Evolutionary conservation across 1,140 invertebrate species (phyloP), one percentile per base, ranked within the genome.

Genomic region (Ctenoplectra terminalis): DNA sequence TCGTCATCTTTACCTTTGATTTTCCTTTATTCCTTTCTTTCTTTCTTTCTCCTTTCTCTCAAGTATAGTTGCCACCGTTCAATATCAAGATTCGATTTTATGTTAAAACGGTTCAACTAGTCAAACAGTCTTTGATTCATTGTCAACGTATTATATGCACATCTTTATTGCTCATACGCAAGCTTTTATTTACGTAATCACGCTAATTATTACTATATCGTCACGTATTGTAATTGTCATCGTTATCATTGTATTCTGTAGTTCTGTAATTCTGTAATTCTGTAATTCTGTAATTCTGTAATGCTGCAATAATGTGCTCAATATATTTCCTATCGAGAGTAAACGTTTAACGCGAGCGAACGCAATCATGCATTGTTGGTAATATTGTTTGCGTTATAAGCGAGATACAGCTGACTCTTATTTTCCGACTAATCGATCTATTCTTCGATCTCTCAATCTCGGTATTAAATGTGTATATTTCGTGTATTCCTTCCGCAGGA

Each of bases 401-500:
- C 50, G 4, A 4, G 5, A 52, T 0, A 23, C 3, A 5, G 7
- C 17, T 23, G 20, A 6, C 11, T 52, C 6, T 9, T 2, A 3
- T 48, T 29, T 17, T 43, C 40, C 26, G 26, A 58, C n/a, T 58
- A 29, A 58, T 58, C n/a, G 29, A 26, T 26, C 54, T 26, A 23
- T 58, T 58, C 0, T 58, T 58, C 8, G 26, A 58, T 58, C 54
- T 40, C 40, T 40, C 9, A 11, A 20, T 37, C 46, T 70, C 13
- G 46, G 31, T 81, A 81, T 66, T 86, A 78, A 85, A 52, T 88
- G 83, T 88, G 3, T 52, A 88, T 83, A 86, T 86, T 88, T 88
- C 87, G 81, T 88, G 87, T 88, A 88, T 86, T 83, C 23, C 60
- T 86, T 88, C 86, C 83, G 78, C 67, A 88, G 73, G 81, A 88